Evolutionary conservation across 2,113 vertebrate genomes (phyloP), one percentile per base, ranked within the genome.

Genomic region (Cephalopholis sonnerati): DNA sequence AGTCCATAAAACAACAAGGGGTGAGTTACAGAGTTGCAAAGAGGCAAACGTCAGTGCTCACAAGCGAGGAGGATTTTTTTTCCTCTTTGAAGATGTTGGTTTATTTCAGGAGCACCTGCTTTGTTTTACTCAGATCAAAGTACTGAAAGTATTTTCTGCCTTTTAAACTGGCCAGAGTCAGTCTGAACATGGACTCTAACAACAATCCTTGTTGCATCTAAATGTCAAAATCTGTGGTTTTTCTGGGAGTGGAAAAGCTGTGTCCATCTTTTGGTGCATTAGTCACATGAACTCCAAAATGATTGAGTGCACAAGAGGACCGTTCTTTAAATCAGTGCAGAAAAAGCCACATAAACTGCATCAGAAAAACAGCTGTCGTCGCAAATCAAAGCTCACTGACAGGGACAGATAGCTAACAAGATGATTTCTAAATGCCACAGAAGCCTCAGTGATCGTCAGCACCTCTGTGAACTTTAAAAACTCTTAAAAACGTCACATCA

Each of bases 1-100:
- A 76, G 62, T 69, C 77, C 67, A 81, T 87, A 50, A 65, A 74
- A 58, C 57, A 59, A 29, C 32, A 61, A n/a, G 54, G 1, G 57
- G 44, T 9, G 16, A 27, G 24, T 79, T 41, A 55, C 22, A 10
- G 32, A 58, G 48, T 25, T 63, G 29, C 2, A 68, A 29, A 58
- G 18, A 80, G 58, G 15, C 36, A 57, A 7, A 46, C 8, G 24
- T 44, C 29, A 25, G 12, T 20, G n/a, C 41, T n/a, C 7, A 10
- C 4, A 25, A 16, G 13, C 0, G 1, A 24, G 27, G 4, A 9
- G 29, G 25, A 13, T 46, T 5, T 36, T 3, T n/a, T 17, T 29
- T 16, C 4, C 24, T 58, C 53, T 57, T 29, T 59, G 55, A 15
- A 48, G 13, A 74, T 39, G 3, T 32, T n/a, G 32, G 10, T 63